Conservation (phyloP, 2,888 invertebrate genomes). For the Apamea monoglypha region DNA sequence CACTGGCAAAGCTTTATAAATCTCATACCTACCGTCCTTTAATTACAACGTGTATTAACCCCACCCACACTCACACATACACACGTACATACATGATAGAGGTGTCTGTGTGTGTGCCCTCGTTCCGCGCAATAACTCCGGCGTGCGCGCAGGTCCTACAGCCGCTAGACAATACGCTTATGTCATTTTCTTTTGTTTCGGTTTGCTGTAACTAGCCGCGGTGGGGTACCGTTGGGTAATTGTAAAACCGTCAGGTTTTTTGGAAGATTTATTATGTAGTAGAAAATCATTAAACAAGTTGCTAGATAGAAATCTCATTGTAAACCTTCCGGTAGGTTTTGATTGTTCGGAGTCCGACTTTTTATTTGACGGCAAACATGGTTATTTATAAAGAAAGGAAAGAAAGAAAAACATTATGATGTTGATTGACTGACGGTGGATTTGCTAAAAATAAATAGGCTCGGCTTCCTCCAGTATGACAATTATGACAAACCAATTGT, state of each 20-base stretch:
- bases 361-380: not conserved
- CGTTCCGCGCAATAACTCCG: conserved; percentile 67
- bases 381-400: not conserved
- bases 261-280: not conserved
- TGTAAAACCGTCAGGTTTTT: conserved; percentile 23
- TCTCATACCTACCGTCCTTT: conserved; percentile 44
- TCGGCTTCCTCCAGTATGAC: not conserved
- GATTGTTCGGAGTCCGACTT: not conserved
- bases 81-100: not conserved
- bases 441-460: not conserved
- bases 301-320: not conserved
- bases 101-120: conserved; percentile 56
- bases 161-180: conserved; percentile 74
- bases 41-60: conserved; percentile 61
- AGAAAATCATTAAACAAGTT: not conserved
- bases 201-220: conserved; percentile 57
- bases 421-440: not conserved
- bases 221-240: conserved; percentile 60
- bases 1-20: not conserved
- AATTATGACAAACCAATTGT: not conserved
- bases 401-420: not conserved
- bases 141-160: conserved; percentile 71
- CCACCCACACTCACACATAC: conserved; percentile 54
- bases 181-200: conserved; percentile 77
- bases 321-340: not conserved